Conservation (phyloP, 2,888 invertebrate genomes). For the Megalurothrips usitatus region DNA sequence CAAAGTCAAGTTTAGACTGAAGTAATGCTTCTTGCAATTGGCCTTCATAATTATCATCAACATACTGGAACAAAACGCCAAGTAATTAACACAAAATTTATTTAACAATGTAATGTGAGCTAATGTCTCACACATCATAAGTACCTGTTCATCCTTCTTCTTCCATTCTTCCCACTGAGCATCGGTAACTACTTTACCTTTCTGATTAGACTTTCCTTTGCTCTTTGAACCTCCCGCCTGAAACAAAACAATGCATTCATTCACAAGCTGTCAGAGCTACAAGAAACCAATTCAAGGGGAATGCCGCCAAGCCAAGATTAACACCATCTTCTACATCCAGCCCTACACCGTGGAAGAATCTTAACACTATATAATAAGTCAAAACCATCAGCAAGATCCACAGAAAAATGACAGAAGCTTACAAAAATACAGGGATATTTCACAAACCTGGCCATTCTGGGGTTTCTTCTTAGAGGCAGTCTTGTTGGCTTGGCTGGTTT, state of each 20-base stretch:
- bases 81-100: not conserved
- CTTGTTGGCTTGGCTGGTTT: too few species aligned
- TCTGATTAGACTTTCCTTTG: conserved; percentile 46
- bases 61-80: conserved; percentile 45
- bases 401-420: not conserved
- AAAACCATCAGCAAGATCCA: not conserved
- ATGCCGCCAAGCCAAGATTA: not conserved
- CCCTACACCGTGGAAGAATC: not conserved
- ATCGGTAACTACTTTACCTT: conserved; percentile 50
- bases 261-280: not conserved
- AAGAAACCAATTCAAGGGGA: not conserved
- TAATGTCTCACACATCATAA: not conserved
- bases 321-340: not conserved
- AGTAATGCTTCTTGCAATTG: conserved; percentile 63
- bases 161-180: conserved; percentile 73
- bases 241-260: not conserved
- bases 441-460: not conserved
- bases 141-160: conserved; percentile 62
- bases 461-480: not conserved
- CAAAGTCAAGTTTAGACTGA: conserved; percentile 65
- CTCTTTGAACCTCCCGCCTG: conserved; percentile 40
- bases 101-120: not conserved
- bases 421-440: not conserved
- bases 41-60: conserved; percentile 57
- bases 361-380: not conserved